Conservation (phyloP, 1,140 invertebrate species). For the Mycetomoellerius zeteki region DNA sequence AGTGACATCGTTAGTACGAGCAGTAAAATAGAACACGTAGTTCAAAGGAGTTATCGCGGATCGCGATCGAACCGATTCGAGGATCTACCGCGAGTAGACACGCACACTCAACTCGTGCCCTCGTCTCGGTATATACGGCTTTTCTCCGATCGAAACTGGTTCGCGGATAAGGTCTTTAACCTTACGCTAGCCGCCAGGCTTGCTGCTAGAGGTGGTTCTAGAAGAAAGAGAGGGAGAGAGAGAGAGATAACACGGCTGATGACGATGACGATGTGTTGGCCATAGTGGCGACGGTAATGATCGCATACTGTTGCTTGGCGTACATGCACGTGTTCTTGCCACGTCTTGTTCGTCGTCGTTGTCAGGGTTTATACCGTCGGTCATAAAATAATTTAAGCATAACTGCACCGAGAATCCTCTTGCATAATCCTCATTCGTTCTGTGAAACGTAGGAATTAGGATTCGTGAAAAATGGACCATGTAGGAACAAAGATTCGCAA, state of each 20-base stretch:
- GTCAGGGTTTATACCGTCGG: constrained; percentile 7
- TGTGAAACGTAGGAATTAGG: neutral
- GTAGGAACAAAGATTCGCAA: neutral
- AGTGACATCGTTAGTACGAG: constrained; percentile 8
- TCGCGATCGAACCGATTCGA: constrained; percentile 36
- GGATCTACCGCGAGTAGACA: constrained; percentile 39
- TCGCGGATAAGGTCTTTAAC: constrained; percentile 80
- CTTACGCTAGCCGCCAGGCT: constrained; percentile 62
- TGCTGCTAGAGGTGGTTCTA: constrained; percentile 55
- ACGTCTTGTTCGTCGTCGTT: constrained; percentile 2
- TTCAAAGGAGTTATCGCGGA: constrained; percentile 27
- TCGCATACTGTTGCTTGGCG: neutral
- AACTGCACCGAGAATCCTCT: neutral
- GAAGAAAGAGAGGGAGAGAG: constrained; percentile 12
- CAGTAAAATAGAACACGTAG: constrained; percentile 56
- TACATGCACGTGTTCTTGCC: constrained; percentile 26
- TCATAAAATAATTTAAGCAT: constrained; percentile 39
- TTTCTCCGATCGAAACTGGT: constrained; percentile 79
- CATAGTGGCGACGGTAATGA: constrained; percentile 9
- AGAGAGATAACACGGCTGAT: constrained; percentile 21
- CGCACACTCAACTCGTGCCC: neutral
- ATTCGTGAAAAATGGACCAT: neutral
- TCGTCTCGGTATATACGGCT: constrained; percentile 57
- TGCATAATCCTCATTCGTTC: neutral
- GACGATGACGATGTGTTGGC: neutral